Base-by-base conservation (phyloP, 2,888 invertebrate genomes). In the Acleris cristana region DNA sequence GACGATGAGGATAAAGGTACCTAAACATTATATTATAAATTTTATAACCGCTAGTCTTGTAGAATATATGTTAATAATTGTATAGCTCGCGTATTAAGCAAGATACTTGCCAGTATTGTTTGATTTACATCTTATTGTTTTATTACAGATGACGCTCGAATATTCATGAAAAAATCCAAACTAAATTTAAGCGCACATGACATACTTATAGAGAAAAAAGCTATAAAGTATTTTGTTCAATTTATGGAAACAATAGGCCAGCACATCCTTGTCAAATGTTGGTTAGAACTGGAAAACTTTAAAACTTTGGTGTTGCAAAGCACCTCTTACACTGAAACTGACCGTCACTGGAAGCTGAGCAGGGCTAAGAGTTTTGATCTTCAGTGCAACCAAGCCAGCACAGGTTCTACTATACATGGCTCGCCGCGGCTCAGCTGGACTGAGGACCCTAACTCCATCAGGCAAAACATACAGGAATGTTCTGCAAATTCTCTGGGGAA, bases 171-270 rank as follows among this genome's bases (percentile, higher is more conserved):
- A 73, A 92, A 92, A 73, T 96, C 96, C 0, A 94, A 95, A 66
- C 90, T 98, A 62, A 96, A 96, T 5, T 95, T 96, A 88, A 95
- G 94, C 61, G 90, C 98, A 69, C 88, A 93, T 69, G 96, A 98
- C 78, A 95, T 97, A 72, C 92, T 98, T 18, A 88, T 94, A 30
- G 97, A 97, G 85, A 96, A 96, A 82, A 95, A 95, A 81, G 96
- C 96, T 65, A 90, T 98, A 30, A 95, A 95, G 56, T 97, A 97
- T 86, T 97, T 98, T 83, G 94, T 97, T 64, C 97, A 97, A 79
- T 98, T 95, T 86, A 95, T 98, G 94, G 97, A 98, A 79, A 93
- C 95, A n/a, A 94, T 95, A 72, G 95, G 95, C 66, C 94, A 95
- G 64, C 86, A 95, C 64, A 86, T 94, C 21, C 89, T 96, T 44